Conservation (phyloP, 2,888 invertebrate species). For the Andrena praecox region DNA sequence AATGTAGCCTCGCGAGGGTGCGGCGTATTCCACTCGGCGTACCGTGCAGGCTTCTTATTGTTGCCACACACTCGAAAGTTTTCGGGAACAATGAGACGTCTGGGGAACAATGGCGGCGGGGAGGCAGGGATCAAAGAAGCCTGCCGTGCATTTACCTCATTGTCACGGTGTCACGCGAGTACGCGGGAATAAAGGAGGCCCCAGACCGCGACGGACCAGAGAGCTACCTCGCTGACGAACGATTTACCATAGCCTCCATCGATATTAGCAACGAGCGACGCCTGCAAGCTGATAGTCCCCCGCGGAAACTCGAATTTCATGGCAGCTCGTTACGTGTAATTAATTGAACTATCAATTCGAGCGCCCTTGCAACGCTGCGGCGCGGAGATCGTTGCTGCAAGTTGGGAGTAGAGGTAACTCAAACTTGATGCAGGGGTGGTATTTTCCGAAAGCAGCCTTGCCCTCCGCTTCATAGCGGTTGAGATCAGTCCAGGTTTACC, state of each 20-base stretch:
- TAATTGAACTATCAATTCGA: constrained; percentile 16
- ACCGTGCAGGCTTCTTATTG: constrained; percentile 58
- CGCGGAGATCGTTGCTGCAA: neutral
- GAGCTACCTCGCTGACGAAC: constrained; percentile 36
- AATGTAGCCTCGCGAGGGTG: constrained; percentile 29
- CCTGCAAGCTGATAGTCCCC: constrained; percentile 2
- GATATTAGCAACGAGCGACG: constrained; percentile 2
- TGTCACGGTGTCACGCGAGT: constrained; percentile 63
- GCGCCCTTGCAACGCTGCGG: neutral
- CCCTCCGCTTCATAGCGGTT: too few relatives aligned
- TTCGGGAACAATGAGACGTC: constrained; percentile 56
- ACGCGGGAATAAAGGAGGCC: constrained; percentile 50
- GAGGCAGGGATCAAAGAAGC: constrained; percentile 53
- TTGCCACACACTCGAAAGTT: constrained; percentile 59
- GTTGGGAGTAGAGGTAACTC: neutral
- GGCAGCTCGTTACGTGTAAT: constrained; percentile 8
- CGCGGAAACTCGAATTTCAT: constrained; percentile 11
- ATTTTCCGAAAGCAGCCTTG: too few relatives aligned
- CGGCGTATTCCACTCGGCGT: constrained; percentile 26
- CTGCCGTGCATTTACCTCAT: constrained; percentile 55
- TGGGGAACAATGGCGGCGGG: constrained; percentile 48
- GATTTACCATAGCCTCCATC: constrained; percentile 31
- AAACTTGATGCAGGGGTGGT: neutral
- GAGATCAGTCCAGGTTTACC: too few relatives aligned
- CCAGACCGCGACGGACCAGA: constrained; percentile 23